Conservation (phyloP, 2,888 invertebrate genomes). For the Hybos culiciformis region DNA sequence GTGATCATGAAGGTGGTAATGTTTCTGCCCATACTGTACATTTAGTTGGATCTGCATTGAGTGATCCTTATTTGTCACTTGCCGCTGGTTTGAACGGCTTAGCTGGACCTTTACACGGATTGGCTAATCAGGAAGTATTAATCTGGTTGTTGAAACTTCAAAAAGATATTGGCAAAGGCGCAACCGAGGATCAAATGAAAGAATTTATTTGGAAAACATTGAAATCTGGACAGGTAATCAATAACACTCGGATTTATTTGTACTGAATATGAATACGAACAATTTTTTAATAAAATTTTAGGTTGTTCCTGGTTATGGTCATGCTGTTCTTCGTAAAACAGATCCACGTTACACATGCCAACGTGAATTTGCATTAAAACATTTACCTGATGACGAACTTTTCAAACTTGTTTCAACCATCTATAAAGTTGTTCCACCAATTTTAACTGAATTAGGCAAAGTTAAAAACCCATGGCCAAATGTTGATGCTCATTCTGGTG, state of each 20-base stretch:
- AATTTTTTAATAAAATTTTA: constrained; percentile 9
- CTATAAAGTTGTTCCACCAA: constrained; percentile 71
- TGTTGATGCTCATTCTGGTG: constrained; percentile 84
- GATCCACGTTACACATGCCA: constrained; percentile 73
- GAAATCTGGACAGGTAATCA: constrained; percentile 54
- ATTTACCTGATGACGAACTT: constrained; percentile 66
- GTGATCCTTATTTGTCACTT: constrained; percentile 75
- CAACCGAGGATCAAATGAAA: constrained; percentile 81
- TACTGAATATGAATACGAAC: not conserved
- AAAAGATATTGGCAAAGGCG: constrained; percentile 69
- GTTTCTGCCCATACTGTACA: constrained; percentile 83
- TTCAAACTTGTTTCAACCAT: constrained; percentile 68
- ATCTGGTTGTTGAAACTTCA: constrained; percentile 87
- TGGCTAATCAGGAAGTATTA: constrained; percentile 86
- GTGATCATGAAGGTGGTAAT: constrained; percentile 81
- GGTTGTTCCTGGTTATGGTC: constrained; percentile 81
- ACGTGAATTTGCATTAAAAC: constrained; percentile 73
- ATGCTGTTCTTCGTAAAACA: constrained; percentile 78
- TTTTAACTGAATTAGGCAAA: constrained; percentile 70
- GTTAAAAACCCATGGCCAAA: constrained; percentile 90
- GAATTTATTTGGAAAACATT: constrained; percentile 96
- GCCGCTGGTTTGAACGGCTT: constrained; percentile 77
- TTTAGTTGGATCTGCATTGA: constrained; percentile 72
- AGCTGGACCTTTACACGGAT: constrained; percentile 78
- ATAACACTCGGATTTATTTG: not conserved